Conservation (phyloP, 2,797 vertebrate species). For the Leucoraja ocellata region DNA sequence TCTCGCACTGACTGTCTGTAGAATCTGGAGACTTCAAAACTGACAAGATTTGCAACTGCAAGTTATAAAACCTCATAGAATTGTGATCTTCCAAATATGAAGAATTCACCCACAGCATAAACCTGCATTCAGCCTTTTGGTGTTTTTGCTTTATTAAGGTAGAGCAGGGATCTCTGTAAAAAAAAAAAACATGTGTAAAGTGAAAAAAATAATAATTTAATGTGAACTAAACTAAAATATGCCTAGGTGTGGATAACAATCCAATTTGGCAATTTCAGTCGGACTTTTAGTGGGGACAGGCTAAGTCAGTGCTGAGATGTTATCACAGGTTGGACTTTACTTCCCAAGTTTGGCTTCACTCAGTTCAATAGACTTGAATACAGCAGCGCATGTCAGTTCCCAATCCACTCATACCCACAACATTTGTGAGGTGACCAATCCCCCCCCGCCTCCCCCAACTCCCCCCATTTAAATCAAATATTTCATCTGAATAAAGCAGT, state of each 20-base stretch:
- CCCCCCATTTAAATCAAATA: neutral
- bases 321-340: too few species aligned
- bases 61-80: constrained; percentile 4
- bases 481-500: neutral
- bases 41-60: constrained; percentile 12
- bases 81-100: constrained; percentile 21
- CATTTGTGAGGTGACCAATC: neutral
- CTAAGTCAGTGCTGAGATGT: too few species aligned
- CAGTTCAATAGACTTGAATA: too few species aligned
- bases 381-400: too few species aligned
- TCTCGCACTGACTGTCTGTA: neutral
- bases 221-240: neutral
- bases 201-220: neutral
- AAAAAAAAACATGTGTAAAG: neutral
- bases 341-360: too few species aligned
- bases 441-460: neutral
- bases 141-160: neutral
- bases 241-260: too few species aligned
- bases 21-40: constrained; percentile 7
- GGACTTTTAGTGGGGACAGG: neutral
- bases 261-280: neutral
- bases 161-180: neutral
- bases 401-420: too few species aligned
- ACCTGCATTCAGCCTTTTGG: constrained; percentile 1
- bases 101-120: constrained; percentile 19